Percentiles rank a stretch among this genome's conserved stretches.
These are phyloP conservation scores for Drosophila novamexicana DNA, from an alignment of 1,140 invertebrate species.

Conservation along the genomic window DNA sequence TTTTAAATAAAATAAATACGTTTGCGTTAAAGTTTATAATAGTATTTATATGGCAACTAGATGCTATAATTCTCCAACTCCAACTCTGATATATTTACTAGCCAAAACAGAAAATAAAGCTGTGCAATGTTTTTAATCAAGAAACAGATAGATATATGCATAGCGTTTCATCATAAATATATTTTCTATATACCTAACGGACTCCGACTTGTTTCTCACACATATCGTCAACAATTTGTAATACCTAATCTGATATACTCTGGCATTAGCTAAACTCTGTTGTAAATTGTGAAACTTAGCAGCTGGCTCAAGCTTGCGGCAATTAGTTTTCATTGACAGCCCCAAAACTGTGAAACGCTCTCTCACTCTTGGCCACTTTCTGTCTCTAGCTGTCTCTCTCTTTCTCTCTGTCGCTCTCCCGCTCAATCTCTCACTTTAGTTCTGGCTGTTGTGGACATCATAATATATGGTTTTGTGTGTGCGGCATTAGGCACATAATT, in stretches of 20 bases:
- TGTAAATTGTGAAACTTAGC: conserved; percentile 24
- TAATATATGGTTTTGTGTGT: conserved; percentile 41
- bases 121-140: too few relatives aligned
- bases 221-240: background rate
- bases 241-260: conserved; percentile 1
- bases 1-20: too few relatives aligned
- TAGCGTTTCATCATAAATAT: background rate
- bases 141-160: too few relatives aligned
- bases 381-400: background rate
- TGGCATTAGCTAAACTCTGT: background rate
- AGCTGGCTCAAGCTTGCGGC: conserved; percentile 23
- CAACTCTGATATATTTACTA: too few relatives aligned
- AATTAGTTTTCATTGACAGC: conserved; percentile 64
- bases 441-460: conserved; percentile 11
- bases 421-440: background rate
- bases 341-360: conserved; percentile 27
- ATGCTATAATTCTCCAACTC: too few relatives aligned
- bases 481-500: conserved; percentile 47
- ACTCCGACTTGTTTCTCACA: background rate
- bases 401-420: background rate
- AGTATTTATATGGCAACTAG: too few relatives aligned
- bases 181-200: background rate
- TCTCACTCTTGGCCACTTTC: background rate
- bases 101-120: too few relatives aligned
- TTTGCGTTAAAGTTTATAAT: too few relatives aligned